Evolutionary conservation across 2,113 vertebrate species (phyloP).

Genomic region (Nesoenas mayeri): DNA sequence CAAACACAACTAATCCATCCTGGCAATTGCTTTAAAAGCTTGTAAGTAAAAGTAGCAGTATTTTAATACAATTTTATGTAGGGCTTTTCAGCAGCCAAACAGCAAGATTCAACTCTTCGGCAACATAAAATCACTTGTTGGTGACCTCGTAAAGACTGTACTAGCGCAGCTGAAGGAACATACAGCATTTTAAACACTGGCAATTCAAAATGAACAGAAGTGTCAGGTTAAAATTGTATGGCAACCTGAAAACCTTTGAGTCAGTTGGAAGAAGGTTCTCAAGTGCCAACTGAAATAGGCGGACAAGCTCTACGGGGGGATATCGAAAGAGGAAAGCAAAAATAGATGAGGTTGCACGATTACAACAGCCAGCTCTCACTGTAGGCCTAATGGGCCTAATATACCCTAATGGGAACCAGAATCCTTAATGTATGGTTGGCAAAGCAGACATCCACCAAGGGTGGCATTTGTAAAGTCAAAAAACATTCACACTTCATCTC

Average conservation of each 20-base stretch:
- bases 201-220: not conserved
- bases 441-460: not conserved
- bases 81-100: not conserved
- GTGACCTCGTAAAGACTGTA: not conserved
- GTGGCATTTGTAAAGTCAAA: not conserved
- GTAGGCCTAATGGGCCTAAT: not conserved
- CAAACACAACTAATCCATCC: not conserved
- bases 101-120: not conserved
- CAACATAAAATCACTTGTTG: not conserved
- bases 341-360: not conserved
- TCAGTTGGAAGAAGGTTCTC: not conserved
- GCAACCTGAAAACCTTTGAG: not conserved
- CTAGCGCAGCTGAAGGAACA: not conserved
- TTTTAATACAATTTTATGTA: not conserved
- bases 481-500: not conserved
- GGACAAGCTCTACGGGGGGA: not conserved
- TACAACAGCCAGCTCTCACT: not conserved
- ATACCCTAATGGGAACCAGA: not conserved
- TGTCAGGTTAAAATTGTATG: not conserved
- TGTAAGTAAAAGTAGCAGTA: not conserved
- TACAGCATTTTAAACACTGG: not conserved
- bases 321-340: not conserved
- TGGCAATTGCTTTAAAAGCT: not conserved
- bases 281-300: not conserved
- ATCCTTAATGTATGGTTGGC: not conserved